These are phyloP conservation scores for Sclerurus mexicanus DNA, from an alignment of 2,113 vertebrate genomes.

Conservation along the genomic window DNA sequence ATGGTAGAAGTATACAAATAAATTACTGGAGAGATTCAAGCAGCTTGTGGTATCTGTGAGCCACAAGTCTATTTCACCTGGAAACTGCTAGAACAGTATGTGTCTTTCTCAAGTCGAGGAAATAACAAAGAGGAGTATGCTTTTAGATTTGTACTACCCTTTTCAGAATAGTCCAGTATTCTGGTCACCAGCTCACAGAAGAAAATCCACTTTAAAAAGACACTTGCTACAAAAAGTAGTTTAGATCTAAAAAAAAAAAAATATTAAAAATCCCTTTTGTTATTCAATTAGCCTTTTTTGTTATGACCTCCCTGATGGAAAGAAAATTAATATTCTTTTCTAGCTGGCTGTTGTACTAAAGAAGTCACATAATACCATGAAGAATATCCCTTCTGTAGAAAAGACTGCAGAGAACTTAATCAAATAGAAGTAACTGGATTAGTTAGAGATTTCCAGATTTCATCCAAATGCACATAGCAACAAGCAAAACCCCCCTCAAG, in stretches of 20 bases:
- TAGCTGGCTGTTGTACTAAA: neutral
- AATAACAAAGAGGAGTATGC: neutral
- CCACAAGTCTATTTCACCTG: neutral
- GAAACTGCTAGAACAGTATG: neutral
- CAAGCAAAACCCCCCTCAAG: constrained; percentile 17
- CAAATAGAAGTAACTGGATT: constrained; percentile 31
- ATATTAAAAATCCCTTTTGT: neutral
- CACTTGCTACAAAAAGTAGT: neutral
- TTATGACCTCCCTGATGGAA: neutral
- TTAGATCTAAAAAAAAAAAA: neutral
- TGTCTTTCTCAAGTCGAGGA: neutral
- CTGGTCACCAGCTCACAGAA: neutral
- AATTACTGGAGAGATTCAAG: neutral
- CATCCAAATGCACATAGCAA: constrained; percentile 22
- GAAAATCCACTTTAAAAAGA: neutral
- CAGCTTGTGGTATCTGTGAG: neutral
- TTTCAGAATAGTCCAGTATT: neutral
- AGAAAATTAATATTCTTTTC: neutral
- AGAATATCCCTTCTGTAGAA: neutral
- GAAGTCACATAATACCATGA: neutral
- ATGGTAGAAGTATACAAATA: neutral
- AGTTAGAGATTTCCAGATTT: constrained; percentile 14
- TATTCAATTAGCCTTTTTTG: neutral
- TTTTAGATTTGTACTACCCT: neutral
- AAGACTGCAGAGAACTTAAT: constrained; percentile 21